phyloP scores from a whole-genome alignment of 2,113 vertebrate species.

The Chionodraco myersi region DNA sequence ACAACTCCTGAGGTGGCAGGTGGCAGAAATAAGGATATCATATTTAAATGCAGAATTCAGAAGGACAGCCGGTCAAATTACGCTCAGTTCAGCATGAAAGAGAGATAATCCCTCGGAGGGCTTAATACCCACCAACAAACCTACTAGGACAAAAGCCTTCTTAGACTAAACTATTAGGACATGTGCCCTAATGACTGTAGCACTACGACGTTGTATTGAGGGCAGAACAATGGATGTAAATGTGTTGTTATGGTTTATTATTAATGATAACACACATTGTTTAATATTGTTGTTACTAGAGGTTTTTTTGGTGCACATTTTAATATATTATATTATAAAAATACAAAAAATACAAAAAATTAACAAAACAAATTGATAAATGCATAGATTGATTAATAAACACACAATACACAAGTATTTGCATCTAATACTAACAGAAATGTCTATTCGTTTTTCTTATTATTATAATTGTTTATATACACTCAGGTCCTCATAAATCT shows the following conservation, averaged over 20 bases:
- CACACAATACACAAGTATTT: too few species aligned
- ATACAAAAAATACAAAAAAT: too few species aligned
- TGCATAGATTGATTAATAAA: neutral
- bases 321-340: too few species aligned
- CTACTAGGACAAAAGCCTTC: constrained; percentile 54
- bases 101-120: constrained; percentile 58
- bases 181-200: neutral
- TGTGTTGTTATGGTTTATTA: neutral
- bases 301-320: too few species aligned
- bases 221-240: neutral
- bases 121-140: constrained; percentile 60
- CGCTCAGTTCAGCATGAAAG: constrained; percentile 23
- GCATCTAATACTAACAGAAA: too few species aligned
- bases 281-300: neutral
- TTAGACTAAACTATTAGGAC: constrained; percentile 37
- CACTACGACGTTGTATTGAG: neutral
- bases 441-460: neutral
- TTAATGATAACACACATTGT: neutral
- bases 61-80: constrained; percentile 19
- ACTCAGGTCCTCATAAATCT: neutral
- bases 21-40: neutral
- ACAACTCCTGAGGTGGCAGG: accelerated
- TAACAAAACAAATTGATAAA: neutral
- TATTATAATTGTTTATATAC: neutral
- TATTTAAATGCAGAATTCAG: neutral